Percentiles rank a stretch among this genome's conserved stretches.
phyloP scores from a whole-genome alignment of 2,113 vertebrate genomes.

The Colossoma macropomum region DNA sequence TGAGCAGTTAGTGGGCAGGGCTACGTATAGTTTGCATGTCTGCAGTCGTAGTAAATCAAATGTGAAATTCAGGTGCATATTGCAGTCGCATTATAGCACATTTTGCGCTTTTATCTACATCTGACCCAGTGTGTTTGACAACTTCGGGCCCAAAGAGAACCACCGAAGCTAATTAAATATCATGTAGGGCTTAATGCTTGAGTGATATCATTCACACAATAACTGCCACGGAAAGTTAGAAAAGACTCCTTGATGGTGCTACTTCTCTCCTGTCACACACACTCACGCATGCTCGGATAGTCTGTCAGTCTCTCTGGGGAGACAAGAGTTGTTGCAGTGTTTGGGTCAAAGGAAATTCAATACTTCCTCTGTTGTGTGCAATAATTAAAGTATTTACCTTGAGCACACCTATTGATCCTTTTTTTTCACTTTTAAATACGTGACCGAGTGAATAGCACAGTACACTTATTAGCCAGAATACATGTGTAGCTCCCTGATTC shows the following conservation, averaged over 20 bases:
- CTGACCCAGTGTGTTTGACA: slow-evolving; percentile 28
- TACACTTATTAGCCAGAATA: neutral
- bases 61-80: too few species aligned
- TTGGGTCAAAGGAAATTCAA: slow-evolving; percentile 45
- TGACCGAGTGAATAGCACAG: neutral
- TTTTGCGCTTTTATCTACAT: too few species aligned
- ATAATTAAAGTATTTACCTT: slow-evolving; percentile 46
- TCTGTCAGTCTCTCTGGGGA: slow-evolving; percentile 6
- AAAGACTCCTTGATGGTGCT: slow-evolving; percentile 1
- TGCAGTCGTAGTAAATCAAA: too few species aligned
- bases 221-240: neutral
- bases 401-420: slow-evolving; percentile 34
- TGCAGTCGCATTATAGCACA: too few species aligned
- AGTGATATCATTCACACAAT: slow-evolving; percentile 1
- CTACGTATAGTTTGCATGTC: too few species aligned
- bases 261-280: slow-evolving; percentile 21
- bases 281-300: slow-evolving; percentile 15
- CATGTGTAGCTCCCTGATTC: neutral
- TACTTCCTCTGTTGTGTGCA: slow-evolving; percentile 43
- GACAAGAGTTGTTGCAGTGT: slow-evolving; percentile 25
- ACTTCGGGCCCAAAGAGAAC: neutral
- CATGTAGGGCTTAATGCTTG: neutral
- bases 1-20: too few species aligned
- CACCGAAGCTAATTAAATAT: neutral
- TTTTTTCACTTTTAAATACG: slow-evolving; percentile 13